These are phyloP conservation scores for Pangasianodon gigas DNA, from an alignment of 2,113 vertebrate species.

Conservation along the genomic window DNA sequence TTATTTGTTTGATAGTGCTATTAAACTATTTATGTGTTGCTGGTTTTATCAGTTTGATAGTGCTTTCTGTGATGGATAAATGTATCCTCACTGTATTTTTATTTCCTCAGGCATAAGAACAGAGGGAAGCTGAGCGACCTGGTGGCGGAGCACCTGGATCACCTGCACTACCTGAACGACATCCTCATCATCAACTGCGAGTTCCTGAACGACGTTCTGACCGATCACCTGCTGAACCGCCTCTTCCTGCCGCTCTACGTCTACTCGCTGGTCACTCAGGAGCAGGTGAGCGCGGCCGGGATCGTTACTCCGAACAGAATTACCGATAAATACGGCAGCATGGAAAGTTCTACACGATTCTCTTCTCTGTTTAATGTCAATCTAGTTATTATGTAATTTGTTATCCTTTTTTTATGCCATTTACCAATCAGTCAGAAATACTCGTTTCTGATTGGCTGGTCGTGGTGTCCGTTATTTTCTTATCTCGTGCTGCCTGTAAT, in stretches of 20 bases:
- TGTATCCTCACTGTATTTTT: neutral
- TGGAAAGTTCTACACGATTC: neutral
- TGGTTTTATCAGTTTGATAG: no score
- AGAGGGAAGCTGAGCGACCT: constrained; percentile 93
- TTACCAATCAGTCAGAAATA: neutral
- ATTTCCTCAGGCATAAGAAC: constrained; percentile 85
- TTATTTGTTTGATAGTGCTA: no score
- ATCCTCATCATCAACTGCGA: constrained; percentile 98
- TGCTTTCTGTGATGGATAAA: neutral
- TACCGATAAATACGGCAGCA: neutral
- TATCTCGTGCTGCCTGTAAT: neutral
- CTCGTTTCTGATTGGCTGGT: neutral
- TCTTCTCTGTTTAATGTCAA: neutral
- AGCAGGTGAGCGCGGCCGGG: constrained; percentile 72
- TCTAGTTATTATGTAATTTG: no score
- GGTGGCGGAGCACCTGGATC: constrained; percentile 96
- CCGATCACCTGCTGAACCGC: constrained; percentile 94
- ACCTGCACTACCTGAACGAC: constrained; percentile 97
- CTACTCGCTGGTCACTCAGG: constrained; percentile 87
- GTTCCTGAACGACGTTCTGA: constrained; percentile 97
- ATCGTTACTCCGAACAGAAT: neutral
- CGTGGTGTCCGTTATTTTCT: neutral
- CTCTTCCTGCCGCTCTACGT: constrained; percentile 96
- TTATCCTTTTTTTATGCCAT: no score
- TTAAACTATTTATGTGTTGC: no score